phyloP scores from a whole-genome alignment of 2,113 vertebrate species.

The Cygnus buccinator region DNA sequence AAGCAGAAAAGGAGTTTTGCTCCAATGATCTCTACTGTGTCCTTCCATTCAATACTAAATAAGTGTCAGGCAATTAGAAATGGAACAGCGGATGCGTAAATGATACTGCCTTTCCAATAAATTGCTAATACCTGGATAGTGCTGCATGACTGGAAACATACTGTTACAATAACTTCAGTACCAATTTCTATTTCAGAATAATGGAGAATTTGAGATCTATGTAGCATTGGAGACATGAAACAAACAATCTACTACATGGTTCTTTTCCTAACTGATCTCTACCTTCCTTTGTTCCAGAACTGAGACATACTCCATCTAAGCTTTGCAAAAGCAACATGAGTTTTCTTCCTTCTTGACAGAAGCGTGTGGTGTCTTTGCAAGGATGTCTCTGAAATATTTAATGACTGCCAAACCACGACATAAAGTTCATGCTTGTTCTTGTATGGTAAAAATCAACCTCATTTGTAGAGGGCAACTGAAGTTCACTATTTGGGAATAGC shows the following conservation, averaged over 20 bases:
- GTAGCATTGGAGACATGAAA: constrained; percentile 29
- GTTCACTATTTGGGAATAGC: background rate
- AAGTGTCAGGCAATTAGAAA: constrained; percentile 70
- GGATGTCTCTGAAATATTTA: background rate
- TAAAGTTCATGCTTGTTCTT: background rate
- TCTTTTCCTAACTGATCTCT: background rate
- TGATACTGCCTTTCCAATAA: constrained; percentile 62
- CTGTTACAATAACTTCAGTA: constrained; percentile 54
- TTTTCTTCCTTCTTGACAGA: background rate
- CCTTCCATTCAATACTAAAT: constrained; percentile 60
- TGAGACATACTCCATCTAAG: constrained; percentile 1
- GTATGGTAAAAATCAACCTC: background rate
- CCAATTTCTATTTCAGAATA: constrained; percentile 60
- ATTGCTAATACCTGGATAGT: constrained; percentile 69
- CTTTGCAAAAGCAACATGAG: background rate
- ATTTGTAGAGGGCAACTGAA: background rate
- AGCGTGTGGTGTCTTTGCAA: background rate
- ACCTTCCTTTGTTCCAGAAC: background rate
- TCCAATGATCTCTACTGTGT: constrained; percentile 51
- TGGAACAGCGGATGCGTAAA: constrained; percentile 58
- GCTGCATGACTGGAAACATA: constrained; percentile 54
- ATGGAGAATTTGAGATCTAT: constrained; percentile 36
- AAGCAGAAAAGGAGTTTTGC: constrained; percentile 53
- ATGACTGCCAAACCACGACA: background rate
- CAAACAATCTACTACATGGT: constrained; percentile 31